phyloP scores from a whole-genome alignment of 2,113 vertebrate genomes.

The Corythaixoides concolor region DNA sequence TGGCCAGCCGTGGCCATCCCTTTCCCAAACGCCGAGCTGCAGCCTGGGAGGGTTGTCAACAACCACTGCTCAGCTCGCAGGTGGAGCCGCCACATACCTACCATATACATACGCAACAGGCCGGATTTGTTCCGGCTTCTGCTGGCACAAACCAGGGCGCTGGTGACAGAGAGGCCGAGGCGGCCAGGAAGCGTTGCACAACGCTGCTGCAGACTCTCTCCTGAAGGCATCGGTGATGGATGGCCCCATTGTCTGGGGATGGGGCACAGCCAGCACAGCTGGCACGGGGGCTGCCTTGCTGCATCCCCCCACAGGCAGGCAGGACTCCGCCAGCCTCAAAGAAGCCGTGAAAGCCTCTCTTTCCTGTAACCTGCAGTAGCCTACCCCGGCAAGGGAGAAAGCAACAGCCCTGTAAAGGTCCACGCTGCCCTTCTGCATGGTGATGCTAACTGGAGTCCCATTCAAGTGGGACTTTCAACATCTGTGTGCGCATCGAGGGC shows the following conservation, averaged over 20 bases:
- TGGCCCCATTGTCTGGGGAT: constrained; percentile 54
- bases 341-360: neutral
- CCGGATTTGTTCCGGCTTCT: neutral
- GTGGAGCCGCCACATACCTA: neutral
- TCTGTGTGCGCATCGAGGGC: neutral
- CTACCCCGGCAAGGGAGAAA: neutral
- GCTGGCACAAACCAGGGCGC: constrained; percentile 30
- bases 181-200: constrained; percentile 38
- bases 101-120: accelerated
- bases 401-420: neutral
- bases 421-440: accelerated
- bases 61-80: neutral
- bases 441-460: neutral
- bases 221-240: constrained; percentile 57
- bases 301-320: neutral
- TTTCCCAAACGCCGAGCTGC: neutral
- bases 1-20: neutral
- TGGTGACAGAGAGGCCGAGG: neutral
- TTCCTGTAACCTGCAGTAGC: neutral
- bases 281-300: neutral
- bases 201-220: constrained; percentile 5
- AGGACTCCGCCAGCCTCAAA: neutral
- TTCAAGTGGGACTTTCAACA: neutral
- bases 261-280: constrained; percentile 37
- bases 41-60: neutral